These are phyloP conservation scores for Ciona savignyi DNA, from an alignment of 23 tunicate species.

Conservation along the genomic window DNA sequence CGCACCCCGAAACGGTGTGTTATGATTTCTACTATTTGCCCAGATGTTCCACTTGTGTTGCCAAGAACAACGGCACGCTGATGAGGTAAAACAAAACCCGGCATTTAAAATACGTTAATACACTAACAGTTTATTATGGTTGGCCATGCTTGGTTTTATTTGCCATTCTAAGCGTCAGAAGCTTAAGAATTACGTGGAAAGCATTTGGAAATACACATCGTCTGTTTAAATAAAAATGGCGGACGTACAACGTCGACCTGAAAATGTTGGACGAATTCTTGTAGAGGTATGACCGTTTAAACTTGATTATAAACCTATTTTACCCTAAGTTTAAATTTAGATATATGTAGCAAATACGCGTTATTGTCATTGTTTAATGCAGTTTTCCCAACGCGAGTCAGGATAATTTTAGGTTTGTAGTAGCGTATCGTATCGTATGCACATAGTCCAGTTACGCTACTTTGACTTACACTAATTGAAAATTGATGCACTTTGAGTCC, in stretches of 20 bases:
- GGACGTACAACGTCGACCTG: slow-evolving; percentile 59
- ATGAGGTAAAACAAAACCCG: not conserved
- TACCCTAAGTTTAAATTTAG: no score
- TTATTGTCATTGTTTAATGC: no score
- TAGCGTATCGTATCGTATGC: no score
- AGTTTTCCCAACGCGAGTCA: no score
- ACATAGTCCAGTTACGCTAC: no score
- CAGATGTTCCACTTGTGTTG: not conserved
- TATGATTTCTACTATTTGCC: not conserved
- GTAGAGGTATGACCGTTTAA: slow-evolving; percentile 33
- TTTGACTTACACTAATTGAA: no score
- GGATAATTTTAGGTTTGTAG: no score
- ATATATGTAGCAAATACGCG: no score
- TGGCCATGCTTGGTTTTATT: not conserved
- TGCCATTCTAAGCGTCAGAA: no score
- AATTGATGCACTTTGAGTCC: no score
- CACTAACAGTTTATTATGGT: not conserved
- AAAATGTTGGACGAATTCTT: slow-evolving; percentile 62
- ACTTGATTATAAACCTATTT: not conserved
- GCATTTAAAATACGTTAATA: not conserved
- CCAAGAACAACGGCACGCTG: not conserved
- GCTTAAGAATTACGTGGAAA: no score
- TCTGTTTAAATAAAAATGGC: slow-evolving; percentile 43
- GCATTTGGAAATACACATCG: no score
- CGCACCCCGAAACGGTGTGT: not conserved